Base-by-base conservation (phyloP, 2,113 vertebrate species). In the Chaetodon auriga region DNA sequence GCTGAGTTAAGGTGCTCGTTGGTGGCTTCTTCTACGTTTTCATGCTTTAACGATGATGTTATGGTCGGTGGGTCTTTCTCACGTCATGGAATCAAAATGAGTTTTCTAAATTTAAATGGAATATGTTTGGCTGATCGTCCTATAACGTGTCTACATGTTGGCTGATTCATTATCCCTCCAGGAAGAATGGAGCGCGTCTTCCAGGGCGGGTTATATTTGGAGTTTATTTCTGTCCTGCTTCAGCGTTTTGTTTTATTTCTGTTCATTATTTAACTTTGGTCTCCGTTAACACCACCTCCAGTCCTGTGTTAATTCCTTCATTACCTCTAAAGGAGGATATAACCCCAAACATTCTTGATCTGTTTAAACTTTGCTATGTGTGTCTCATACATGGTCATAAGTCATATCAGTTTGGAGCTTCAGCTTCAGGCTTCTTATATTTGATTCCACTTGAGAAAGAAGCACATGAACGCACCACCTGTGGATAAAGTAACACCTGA, bases 181-280 rank as follows among this genome's bases (percentile, higher is more conserved):
- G 23, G 51, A 57, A 57, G 38, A 48, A 61, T 49, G 25, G 11
- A n/a, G 38, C 54, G 7, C n/a, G 54, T 60, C n/a, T 75, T 16
- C 35, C 15, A 53, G 46, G 48, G 46, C 49, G 10, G 41, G 2
- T 64, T 54, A 4, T 46, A 15, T 55, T 25, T 46, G 14, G 46
- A 54, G 48, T 61, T 46, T 45, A 12, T 77, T 55, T 77, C 63
- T 58, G 41, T 58, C 46, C 55, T n/a, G 12, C 57, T 79, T 54
- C 48, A 41, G 4, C 6, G 9, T 9, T 68, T 43, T 5, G 0
- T 18, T 51, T 30, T 49, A 15, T 19, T 49, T 19, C 5, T 19
- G 11, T 58, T 15, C 36, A 7, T 5, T 53, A 19, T 38, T 19
- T 54, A 4, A 18, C 25, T 64, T 8, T 54, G 73, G 11, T 6